These are phyloP conservation scores for Erpobdella octoculata DNA, from an alignment of 2,888 invertebrate genomes.

Conservation along the genomic window DNA sequence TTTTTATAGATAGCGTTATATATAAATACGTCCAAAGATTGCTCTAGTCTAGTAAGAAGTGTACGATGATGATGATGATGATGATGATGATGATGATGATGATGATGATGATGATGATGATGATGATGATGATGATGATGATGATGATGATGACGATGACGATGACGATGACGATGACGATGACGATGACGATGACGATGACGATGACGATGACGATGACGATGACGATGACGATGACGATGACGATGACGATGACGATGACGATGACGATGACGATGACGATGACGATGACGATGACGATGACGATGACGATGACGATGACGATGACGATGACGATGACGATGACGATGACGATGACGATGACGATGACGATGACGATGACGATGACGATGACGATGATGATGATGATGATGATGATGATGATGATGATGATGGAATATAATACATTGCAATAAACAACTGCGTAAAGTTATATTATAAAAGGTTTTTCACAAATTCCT, in stretches of 20 bases:
- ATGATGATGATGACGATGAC: no score
- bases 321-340: constrained; percentile 1
- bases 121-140: no score
- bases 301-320: neutral
- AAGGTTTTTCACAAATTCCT: no score
- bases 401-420: constrained; percentile 7
- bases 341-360: neutral
- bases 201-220: constrained; percentile 20
- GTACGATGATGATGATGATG: no score
- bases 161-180: neutral
- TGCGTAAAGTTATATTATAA: no score
- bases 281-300: neutral
- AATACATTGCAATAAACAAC: no score
- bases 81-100: no score
- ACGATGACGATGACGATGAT: neutral
- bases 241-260: constrained; percentile 15
- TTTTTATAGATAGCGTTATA: no score
- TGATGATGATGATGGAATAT: no score
- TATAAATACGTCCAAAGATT: no score
- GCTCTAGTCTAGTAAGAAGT: no score
- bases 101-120: no score
- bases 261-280: constrained; percentile 12
- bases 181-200: constrained; percentile 4
- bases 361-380: neutral
- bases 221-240: constrained; percentile 11